Percentiles rank a stretch among this genome's conserved stretches.
phyloP scores from a whole-genome alignment of 2,888 invertebrate species.

The Aproaerema taeniolella region DNA sequence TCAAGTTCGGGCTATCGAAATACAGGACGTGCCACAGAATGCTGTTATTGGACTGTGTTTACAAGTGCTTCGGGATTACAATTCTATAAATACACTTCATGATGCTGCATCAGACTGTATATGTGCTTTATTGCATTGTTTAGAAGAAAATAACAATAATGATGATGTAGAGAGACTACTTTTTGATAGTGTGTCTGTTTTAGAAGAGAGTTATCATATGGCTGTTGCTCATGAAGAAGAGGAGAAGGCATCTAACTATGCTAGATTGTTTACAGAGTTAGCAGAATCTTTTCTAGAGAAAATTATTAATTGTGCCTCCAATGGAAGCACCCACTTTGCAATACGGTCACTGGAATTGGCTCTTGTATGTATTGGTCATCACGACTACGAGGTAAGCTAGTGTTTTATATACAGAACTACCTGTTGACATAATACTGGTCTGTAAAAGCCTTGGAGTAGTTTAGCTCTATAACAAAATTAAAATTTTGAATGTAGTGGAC shows the following conservation, averaged over 20 bases:
- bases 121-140: slow-evolving; percentile 88
- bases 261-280: slow-evolving; percentile 95
- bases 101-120: slow-evolving; percentile 95
- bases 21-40: slow-evolving; percentile 85
- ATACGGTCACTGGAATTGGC: slow-evolving; percentile 92
- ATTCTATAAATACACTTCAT: slow-evolving; percentile 82
- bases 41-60: slow-evolving; percentile 85
- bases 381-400: slow-evolving; percentile 95
- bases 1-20: slow-evolving; percentile 87
- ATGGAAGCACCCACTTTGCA: slow-evolving; percentile 83
- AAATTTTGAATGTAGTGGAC: no score
- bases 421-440: no score
- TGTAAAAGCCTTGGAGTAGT: no score
- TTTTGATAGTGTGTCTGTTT: slow-evolving; percentile 86
- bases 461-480: no score
- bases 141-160: slow-evolving; percentile 86
- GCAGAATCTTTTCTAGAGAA: slow-evolving; percentile 93
- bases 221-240: slow-evolving; percentile 96
- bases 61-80: slow-evolving; percentile 80
- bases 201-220: slow-evolving; percentile 92
- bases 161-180: slow-evolving; percentile 86
- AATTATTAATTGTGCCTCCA: slow-evolving; percentile 82
- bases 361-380: slow-evolving; percentile 95
- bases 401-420: no score
- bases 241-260: slow-evolving; percentile 95